A percentile compares a stretch with the other conserved stretches of the same genome.
Evolutionary conservation across 2,797 vertebrate genomes (phyloP).

Genomic region (Onychomys arenicola): DNA sequence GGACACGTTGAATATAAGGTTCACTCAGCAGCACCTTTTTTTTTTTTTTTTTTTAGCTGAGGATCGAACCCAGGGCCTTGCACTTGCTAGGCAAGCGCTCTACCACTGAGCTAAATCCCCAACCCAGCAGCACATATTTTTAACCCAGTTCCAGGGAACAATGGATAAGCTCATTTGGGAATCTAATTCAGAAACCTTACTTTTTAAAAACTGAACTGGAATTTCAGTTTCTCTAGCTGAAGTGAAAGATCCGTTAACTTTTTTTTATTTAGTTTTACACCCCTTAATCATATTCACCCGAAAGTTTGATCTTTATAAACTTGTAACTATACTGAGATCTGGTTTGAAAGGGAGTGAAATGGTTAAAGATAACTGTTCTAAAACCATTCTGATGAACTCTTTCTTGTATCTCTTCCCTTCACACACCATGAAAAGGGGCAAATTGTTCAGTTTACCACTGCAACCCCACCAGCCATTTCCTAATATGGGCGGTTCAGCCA

Average conservation of each 20-base stretch:
- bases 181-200: slow-evolving; percentile 35
- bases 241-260: slow-evolving; percentile 26
- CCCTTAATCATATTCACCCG: background rate
- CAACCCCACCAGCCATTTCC: slow-evolving; percentile 51
- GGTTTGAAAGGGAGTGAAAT: background rate
- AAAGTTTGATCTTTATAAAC: slow-evolving; percentile 41
- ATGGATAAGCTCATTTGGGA: slow-evolving; percentile 9
- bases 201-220: slow-evolving; percentile 33
- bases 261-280: background rate
- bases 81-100: too few species aligned
- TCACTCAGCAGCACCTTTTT: too few species aligned
- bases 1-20: background rate
- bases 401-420: background rate
- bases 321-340: background rate
- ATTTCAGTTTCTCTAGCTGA: slow-evolving; percentile 50
- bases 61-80: too few species aligned
- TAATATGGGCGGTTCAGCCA: slow-evolving; percentile 65
- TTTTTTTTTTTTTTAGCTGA: too few species aligned
- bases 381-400: background rate
- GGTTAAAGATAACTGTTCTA: background rate
- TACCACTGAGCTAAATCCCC: too few species aligned
- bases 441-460: slow-evolving; percentile 57
- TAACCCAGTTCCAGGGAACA: slow-evolving; percentile 1
- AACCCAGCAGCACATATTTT: slow-evolving; percentile 25
- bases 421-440: background rate